A percentile compares a stretch with the other conserved stretches of the same genome.
phyloP scores from a whole-genome alignment of 2,888 invertebrate species.

The Eutolmus rufibarbis region DNA sequence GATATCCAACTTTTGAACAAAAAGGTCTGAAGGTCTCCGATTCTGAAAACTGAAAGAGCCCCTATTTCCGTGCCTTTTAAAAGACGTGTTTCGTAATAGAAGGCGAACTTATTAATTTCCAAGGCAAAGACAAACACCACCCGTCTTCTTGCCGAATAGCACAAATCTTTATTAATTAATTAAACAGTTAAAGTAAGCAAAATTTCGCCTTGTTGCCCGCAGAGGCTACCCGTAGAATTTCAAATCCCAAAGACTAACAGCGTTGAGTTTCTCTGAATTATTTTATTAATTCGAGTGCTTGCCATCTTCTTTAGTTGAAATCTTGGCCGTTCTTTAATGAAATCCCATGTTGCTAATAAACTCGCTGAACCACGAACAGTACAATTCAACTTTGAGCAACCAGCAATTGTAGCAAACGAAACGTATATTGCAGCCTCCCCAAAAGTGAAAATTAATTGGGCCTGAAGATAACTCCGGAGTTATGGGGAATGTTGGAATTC shows the following conservation, averaged over 20 bases:
- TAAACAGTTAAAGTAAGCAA: not conserved
- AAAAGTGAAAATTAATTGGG: not conserved
- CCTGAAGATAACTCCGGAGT: not conserved
- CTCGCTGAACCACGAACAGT: not conserved
- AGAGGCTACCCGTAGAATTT: not conserved
- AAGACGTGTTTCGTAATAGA: not conserved
- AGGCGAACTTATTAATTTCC: not conserved
- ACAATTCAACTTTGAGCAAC: not conserved
- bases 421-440: slow-evolving; percentile 1
- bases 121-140: not conserved
- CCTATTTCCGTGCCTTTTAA: not conserved
- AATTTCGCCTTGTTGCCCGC: not conserved
- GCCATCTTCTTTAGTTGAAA: not conserved
- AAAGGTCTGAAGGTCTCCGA: not conserved
- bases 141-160: not conserved
- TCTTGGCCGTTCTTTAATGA: not conserved
- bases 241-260: not conserved
- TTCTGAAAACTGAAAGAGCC: not conserved
- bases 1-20: not conserved
- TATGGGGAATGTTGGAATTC: not conserved
- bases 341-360: slow-evolving; percentile 10
- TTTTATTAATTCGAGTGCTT: not conserved
- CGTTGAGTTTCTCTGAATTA: not conserved
- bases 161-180: not conserved
- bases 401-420: not conserved